These are phyloP conservation scores for Notothenia rossii DNA, from an alignment of 2,113 vertebrate genomes.

Conservation along the genomic window DNA sequence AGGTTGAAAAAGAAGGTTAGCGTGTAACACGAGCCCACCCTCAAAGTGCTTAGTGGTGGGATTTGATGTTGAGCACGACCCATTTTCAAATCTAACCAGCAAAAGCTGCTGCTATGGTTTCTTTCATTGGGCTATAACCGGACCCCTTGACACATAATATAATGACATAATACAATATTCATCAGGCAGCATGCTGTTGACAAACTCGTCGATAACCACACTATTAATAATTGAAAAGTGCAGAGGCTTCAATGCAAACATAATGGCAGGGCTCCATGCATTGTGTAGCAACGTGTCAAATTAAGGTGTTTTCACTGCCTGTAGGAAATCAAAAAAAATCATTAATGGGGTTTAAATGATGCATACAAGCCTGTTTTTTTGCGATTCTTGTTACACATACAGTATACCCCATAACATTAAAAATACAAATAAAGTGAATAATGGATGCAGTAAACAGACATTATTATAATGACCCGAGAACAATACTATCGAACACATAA, in stretches of 20 bases:
- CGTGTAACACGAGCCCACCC: constrained; percentile 11
- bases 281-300: not conserved
- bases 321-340: not conserved
- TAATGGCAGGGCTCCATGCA: constrained; percentile 21
- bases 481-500: too few relatives aligned
- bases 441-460: too few relatives aligned
- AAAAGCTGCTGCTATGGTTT: constrained; percentile 24
- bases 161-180: constrained; percentile 64
- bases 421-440: too few relatives aligned
- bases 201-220: constrained; percentile 62
- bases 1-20: not conserved
- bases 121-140: constrained; percentile 34
- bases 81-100: constrained; percentile 32
- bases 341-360: too few relatives aligned
- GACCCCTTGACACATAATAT: constrained; percentile 35
- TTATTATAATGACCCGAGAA: too few relatives aligned
- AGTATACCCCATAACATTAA: too few relatives aligned
- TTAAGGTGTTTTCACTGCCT: not conserved
- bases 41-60: constrained; percentile 11
- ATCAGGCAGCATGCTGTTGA: constrained; percentile 48
- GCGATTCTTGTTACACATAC: too few relatives aligned
- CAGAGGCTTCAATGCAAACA: constrained; percentile 56
- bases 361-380: too few relatives aligned
- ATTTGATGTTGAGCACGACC: constrained; percentile 12
- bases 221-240: constrained; percentile 75